phyloP scores from a whole-genome alignment of 2,797 vertebrate species.

The Takifugu rubripes region DNA sequence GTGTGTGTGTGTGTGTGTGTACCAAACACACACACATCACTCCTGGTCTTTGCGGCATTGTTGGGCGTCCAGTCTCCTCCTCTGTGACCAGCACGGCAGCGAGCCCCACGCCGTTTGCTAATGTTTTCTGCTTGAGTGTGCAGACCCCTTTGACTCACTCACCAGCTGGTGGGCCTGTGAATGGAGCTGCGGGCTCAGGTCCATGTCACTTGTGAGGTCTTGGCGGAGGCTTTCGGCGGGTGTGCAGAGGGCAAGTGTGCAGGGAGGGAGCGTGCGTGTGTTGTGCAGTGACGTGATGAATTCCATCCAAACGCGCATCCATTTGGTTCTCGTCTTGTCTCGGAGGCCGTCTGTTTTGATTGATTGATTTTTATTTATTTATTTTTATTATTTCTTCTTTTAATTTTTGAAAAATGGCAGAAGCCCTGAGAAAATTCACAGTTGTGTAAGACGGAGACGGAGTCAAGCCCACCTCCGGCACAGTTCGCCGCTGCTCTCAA shows the following conservation, averaged over 20 bases:
- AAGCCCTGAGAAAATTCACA: constrained; percentile 17
- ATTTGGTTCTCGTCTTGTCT: background rate
- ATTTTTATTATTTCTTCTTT: constrained; percentile 34
- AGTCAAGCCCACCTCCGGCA: constrained; percentile 43
- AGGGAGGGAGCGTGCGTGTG: constrained; percentile 25
- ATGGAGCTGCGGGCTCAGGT: constrained; percentile 87
- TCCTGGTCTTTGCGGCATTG: constrained; percentile 48
- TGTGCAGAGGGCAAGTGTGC: constrained; percentile 16
- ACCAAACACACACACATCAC: constrained; percentile 29
- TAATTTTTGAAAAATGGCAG: constrained; percentile 29
- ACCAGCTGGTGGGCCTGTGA: constrained; percentile 94
- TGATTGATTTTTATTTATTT: no score
- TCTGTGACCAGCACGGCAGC: constrained; percentile 50
- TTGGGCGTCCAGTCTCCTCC: constrained; percentile 44
- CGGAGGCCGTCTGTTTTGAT: background rate
- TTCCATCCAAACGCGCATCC: background rate
- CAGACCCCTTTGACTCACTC: constrained; percentile 89
- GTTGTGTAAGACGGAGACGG: constrained; percentile 11
- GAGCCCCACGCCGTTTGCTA: constrained; percentile 70
- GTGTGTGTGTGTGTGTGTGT: background rate
- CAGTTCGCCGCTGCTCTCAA: constrained; percentile 20
- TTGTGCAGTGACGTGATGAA: constrained; percentile 3
- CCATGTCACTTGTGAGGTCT: constrained; percentile 99
- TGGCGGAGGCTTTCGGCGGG: constrained; percentile 76
- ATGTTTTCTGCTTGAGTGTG: constrained; percentile 83